phyloP scores from a whole-genome alignment of 2,113 vertebrate genomes.

The Colistium nudipinnis region DNA sequence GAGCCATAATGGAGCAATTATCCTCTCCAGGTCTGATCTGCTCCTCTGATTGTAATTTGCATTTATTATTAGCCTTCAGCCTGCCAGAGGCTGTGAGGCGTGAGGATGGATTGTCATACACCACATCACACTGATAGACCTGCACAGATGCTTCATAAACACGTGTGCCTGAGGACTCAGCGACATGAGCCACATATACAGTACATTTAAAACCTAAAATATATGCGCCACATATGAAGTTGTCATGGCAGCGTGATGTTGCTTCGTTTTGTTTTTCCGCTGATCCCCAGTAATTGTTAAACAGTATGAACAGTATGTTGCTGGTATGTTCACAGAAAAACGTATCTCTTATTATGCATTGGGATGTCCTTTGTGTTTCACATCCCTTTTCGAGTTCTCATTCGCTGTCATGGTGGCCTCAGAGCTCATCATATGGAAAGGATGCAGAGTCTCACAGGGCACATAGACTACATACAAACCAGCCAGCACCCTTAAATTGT shows the following conservation, averaged over 20 bases:
- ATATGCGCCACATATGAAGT: constrained; percentile 4
- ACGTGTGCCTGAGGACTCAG: constrained; percentile 43
- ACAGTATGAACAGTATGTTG: constrained; percentile 41
- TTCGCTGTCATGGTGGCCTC: constrained; percentile 31
- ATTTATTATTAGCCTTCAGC: constrained; percentile 73
- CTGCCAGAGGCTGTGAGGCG: constrained; percentile 56
- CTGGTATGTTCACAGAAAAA: constrained; percentile 16
- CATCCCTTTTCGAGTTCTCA: constrained; percentile 9
- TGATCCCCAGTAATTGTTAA: constrained; percentile 45
- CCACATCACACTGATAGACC: constrained; percentile 58
- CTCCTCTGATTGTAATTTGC: constrained; percentile 79
- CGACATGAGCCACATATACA: constrained; percentile 23
- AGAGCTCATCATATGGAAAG: constrained; percentile 59
- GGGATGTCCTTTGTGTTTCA: constrained; percentile 18
- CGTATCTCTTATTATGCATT: constrained; percentile 9
- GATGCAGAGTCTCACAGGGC: constrained; percentile 39
- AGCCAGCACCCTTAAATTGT: constrained; percentile 38
- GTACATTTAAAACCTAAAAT: neutral
- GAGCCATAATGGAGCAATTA: constrained; percentile 77
- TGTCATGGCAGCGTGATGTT: constrained; percentile 30
- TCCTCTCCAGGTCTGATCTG: constrained; percentile 70
- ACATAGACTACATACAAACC: constrained; percentile 30
- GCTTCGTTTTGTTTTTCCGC: constrained; percentile 48
- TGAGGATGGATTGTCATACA: constrained; percentile 54
- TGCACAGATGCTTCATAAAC: constrained; percentile 68